A percentile compares a stretch with the other conserved stretches of the same genome.
Conservation (phyloP, 2,888 invertebrate genomes). For the Mythimna lalbum region DNA sequence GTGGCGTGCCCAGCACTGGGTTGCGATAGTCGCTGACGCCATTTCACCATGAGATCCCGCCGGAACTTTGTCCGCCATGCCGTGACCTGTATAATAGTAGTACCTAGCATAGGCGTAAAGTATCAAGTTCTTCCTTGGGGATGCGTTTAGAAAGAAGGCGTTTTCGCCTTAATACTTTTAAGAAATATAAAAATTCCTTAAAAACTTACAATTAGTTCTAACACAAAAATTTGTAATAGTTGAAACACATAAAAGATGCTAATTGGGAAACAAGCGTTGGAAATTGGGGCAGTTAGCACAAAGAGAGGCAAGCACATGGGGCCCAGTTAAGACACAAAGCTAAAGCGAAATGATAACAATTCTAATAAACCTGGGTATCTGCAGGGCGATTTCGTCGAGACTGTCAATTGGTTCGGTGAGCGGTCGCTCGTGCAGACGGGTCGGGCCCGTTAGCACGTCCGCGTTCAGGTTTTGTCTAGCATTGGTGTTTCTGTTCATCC, state of each 20-base stretch:
- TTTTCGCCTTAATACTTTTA: too few species aligned
- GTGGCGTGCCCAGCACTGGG: too few species aligned
- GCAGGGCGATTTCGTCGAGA: conserved; percentile 97
- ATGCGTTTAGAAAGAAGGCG: neutral
- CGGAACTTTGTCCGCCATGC: too few species aligned
- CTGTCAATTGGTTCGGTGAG: conserved; percentile 96
- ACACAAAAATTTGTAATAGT: conserved; percentile 1
- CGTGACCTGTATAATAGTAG: too few species aligned
- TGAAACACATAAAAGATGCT: neutral
- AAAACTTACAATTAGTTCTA: neutral
- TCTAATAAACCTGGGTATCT: conserved; percentile 95
- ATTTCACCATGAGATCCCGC: too few species aligned
- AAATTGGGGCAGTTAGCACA: conserved; percentile 33
- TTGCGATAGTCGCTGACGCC: too few species aligned
- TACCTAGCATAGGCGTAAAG: neutral
- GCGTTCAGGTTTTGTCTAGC: conserved; percentile 78
- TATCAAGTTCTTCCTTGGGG: neutral
- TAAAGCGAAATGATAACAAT: conserved; percentile 66
- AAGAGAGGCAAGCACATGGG: conserved; percentile 51
- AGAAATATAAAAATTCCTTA: too few species aligned
- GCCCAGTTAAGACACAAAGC: conserved; percentile 59
- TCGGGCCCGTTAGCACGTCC: conserved; percentile 94
- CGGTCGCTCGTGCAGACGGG: conserved; percentile 95
- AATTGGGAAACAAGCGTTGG: conserved; percentile 12
- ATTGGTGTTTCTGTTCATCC: conserved; percentile 74